Base-by-base conservation (phyloP, 2,113 vertebrate genomes). In the Pseudopodoces humilis region DNA sequence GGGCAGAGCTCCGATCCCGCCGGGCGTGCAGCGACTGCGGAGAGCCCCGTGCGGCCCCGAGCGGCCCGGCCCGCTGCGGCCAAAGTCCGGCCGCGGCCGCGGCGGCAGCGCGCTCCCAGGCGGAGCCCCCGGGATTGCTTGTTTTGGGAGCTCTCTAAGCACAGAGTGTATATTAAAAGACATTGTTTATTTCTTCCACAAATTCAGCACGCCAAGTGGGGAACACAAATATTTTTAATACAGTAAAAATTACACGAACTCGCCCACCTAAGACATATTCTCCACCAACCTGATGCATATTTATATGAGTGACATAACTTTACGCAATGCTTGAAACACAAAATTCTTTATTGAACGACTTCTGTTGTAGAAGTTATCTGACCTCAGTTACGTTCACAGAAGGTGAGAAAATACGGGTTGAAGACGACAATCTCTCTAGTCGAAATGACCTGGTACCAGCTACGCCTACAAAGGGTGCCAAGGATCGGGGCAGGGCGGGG, bases 141-240 rank as follows among this genome's bases (percentile, higher is more conserved):
- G 1, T 3, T 11, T 2, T 0, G 9, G 49, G 56, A 30, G 20
- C 30, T 20, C 39, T 21, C 28, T 2, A 7, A 30, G 13, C 47
- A 47, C 47, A 15, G 23, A 39, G 22, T 3, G 12, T 6, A 4
- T 22, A 17, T 30, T 14, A 20, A 28, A 12, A 33, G 13, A 18
- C 43, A 7, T 6, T 24, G 23, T 24, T 53, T 41, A 55, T n/a
- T 62, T 28, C 24, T 63, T 30, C 24, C 23, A 17, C 28, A 63
- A 70, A 63, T 6, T 22, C 19, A 53, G 33, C 55, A 9, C 12
- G 27, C 37, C 33, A 7, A 77, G 19, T 13, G 10, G 2, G 19
- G 14, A 46, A 24, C 18, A 16, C 6, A 3, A 46, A 9, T 15
- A 30, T 16, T 39, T 30, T 33, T 10, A 21, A 17, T 5, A 3